Evolutionary conservation across 2,888 invertebrate genomes (phyloP), one percentile per base, ranked within the genome.

Genomic region (Amphiduros pacificus): DNA sequence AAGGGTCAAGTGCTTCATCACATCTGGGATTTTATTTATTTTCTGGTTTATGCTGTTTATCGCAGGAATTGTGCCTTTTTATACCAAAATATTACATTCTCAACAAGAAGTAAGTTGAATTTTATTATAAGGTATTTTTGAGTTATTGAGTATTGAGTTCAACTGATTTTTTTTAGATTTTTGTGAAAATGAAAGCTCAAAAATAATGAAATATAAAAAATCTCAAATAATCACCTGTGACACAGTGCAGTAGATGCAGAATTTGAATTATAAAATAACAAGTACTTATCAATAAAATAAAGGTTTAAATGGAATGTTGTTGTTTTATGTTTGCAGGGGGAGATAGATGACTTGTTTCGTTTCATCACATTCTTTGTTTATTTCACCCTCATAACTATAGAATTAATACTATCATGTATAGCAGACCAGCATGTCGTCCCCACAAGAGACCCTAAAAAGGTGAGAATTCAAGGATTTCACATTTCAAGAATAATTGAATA

Each of bases 21-120:
- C 79, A 1, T 80, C 80, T 3, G 80, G 79, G 0, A 65, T 82
- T 17, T 68, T 79, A 31, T 81, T 77, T 65, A 55, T 78, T 1
- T 81, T 77, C 65, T 81, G 75, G 74, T 56, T 76, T 4, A 57
- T 79, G 11, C 66, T 64, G n/a, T 26, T 71, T 1, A 1, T 81
- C 5, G 67, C 73, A 14, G 72, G 74, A 5, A 69, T 79, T 24
- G 66, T 80, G 11, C 77, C 76, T 29, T 74, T 79, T 57, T 77
- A 79, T 62, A 74, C 76, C 11, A 66, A 72, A 28, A 63, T 65
- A 22, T 28, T 60, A 29, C 50, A 63, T 28, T 61, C 54, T 2
- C 40, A n/a, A 48, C 20, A 27, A 28, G 41, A 59, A 27, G 62
- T 65, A 65, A 51, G 63, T 49, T 9, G n/a, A n/a, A n/a, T n/a